These are phyloP conservation scores for Girardia tigrina DNA, from an alignment of 2,888 invertebrate genomes.

Conservation along the genomic window DNA sequence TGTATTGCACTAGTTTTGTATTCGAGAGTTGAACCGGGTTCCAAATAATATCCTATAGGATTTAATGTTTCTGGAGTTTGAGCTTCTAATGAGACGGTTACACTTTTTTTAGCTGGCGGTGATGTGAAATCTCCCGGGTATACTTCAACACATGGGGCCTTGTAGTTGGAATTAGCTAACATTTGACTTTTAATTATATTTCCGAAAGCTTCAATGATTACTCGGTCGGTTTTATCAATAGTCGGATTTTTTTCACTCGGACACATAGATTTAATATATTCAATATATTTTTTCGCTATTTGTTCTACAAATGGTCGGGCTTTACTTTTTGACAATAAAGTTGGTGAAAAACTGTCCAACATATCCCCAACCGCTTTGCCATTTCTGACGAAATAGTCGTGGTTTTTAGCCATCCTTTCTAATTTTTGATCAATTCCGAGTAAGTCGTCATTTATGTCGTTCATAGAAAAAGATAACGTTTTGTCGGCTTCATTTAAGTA, in stretches of 20 bases:
- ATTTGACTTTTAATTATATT: neutral
- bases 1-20: neutral
- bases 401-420: neutral
- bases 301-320: too few relatives aligned
- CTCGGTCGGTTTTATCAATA: too few relatives aligned
- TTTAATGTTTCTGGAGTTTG: conserved; percentile 33
- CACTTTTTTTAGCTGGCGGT: neutral
- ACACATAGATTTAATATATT: too few relatives aligned
- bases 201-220: too few relatives aligned
- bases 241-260: too few relatives aligned
- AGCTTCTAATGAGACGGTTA: conserved; percentile 31
- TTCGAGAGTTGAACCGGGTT: conserved; percentile 31
- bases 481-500: neutral
- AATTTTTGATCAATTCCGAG: neutral
- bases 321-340: too few relatives aligned
- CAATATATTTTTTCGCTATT: too few relatives aligned
- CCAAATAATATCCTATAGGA: conserved; percentile 38
- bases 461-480: neutral
- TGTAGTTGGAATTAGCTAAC: conserved; percentile 26
- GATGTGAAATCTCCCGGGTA: conserved; percentile 39
- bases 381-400: neutral
- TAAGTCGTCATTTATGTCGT: neutral
- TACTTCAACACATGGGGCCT: conserved; percentile 37
- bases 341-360: too few relatives aligned
- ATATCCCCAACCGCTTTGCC: too few relatives aligned